Percentiles rank a stretch among this genome's conserved stretches.
phyloP scores from a whole-genome alignment of 1,140 invertebrate species.

The Macrosteles quadrilineatus region DNA sequence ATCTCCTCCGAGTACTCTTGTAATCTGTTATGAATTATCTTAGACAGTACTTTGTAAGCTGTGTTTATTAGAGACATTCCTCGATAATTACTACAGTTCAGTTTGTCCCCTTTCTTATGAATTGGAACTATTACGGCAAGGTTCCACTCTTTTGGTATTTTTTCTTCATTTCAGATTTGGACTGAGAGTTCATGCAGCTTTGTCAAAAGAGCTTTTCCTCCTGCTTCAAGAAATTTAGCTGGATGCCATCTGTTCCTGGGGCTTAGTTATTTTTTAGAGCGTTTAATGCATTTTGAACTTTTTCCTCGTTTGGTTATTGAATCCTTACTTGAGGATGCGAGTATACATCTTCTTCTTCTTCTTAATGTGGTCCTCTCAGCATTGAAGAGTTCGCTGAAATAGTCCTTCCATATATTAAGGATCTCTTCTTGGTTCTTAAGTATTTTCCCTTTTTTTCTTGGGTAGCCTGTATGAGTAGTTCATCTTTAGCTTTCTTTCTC shows the following conservation, averaged over 20 bases:
- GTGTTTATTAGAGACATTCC: conserved; percentile 36
- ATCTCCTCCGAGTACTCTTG: conserved; percentile 17
- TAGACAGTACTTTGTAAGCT: conserved; percentile 35
- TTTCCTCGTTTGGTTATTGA: not conserved
- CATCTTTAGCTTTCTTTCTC: conserved; percentile 18
- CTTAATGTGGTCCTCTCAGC: not conserved
- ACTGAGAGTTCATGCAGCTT: too few species aligned
- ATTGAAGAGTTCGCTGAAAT: conserved; percentile 33
- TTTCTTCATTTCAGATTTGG: conserved; percentile 32
- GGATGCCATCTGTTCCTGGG: conserved; percentile 40
- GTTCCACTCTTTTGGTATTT: conserved; percentile 40
- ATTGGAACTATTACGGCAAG: conserved; percentile 35
- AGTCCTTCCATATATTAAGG: conserved; percentile 21
- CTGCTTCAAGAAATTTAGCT: conserved; percentile 39
- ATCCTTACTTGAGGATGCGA: not conserved
- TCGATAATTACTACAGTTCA: conserved; percentile 41
- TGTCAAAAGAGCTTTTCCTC: not conserved
- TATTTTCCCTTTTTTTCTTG: too few species aligned
- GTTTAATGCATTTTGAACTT: conserved; percentile 32
- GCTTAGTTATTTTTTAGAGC: conserved; percentile 38
- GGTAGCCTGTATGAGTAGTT: conserved; percentile 18
- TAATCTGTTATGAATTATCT: conserved; percentile 22
- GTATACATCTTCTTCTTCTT: not conserved
- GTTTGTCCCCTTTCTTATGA: conserved; percentile 42
- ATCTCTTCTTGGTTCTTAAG: too few species aligned